Evolutionary conservation across 2,888 invertebrate species (phyloP), one percentile per base, ranked within the genome.

Genomic region (Brenthis daphne): DNA sequence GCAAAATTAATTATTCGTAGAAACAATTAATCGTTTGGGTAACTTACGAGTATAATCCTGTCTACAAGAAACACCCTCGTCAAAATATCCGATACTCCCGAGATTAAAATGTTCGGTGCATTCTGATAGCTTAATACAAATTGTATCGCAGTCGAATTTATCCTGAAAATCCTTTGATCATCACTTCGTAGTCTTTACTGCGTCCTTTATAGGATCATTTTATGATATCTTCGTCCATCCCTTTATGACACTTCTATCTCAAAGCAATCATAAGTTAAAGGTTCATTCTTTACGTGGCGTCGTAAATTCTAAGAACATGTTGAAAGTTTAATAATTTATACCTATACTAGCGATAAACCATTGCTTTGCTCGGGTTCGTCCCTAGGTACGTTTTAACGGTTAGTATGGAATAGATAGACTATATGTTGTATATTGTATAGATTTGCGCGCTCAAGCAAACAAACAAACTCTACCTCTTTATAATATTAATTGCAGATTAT

Each of bases 31-130:
- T 63, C 53, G 16, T 14, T 8, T n/a, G 11, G 48, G n/a, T 56
- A 11, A 5, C 61, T 16, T 8, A 16, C 16, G 16, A 16, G 16
- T 16, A 29, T 6, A 16, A 43, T 43, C 37, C 33, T 54, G 61
- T 67, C 50, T 20, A 14, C 51, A 16, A 48, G 20, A 61, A 60
- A 56, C 8, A 61, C 67, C 55, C 61, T 60, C 20, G 61, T 61
- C 67, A 67, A 50, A 54, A 53, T 63, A 24, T 53, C 33, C 11
- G 63, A 58, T 33, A 33, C 47, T 24, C 55, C 50, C 14, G 37
- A 67, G 67, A 67, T 63, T 63, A 67, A 51, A 67, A 67, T 55
- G 61, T 56, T 61, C 55, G n/a, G 51, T 61, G 63, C 67, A 56
- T 63, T 61, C 57, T 63, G 29, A 53, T 63, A 29, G 63, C 55